A percentile compares a stretch with the other conserved stretches of the same genome.
Evolutionary conservation across 2,888 invertebrate genomes (phyloP).

Genomic region (Crepidodera aurea): DNA sequence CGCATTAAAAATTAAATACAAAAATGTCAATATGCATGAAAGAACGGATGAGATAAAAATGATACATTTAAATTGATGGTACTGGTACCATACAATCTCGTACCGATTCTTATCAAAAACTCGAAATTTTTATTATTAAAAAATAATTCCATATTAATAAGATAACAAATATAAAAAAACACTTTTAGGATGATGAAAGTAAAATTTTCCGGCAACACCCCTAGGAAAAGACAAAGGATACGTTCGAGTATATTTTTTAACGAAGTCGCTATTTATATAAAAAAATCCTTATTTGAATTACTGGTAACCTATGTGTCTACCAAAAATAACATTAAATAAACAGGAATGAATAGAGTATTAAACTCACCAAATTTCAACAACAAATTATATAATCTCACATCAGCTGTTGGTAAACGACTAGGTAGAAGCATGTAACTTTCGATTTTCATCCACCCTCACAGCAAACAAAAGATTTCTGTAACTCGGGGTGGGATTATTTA

Average conservation of each 20-base stretch:
- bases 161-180: neutral
- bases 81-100: neutral
- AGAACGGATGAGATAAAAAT: neutral
- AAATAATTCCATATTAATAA: neutral
- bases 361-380: conserved; percentile 16
- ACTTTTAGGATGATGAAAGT: neutral
- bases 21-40: no score
- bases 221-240: neutral
- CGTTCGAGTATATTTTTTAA: neutral
- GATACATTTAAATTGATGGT: neutral
- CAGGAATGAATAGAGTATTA: neutral
- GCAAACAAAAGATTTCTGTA: conserved; percentile 24
- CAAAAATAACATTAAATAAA: conserved; percentile 8
- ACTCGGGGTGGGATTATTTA: conserved; percentile 4
- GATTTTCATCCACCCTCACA: conserved; percentile 27
- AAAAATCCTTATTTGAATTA: neutral
- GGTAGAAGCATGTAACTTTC: conserved; percentile 22
- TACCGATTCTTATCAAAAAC: no score
- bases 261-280: neutral
- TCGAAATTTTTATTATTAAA: no score
- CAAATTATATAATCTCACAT: conserved; percentile 27
- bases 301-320: neutral
- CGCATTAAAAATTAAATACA: no score
- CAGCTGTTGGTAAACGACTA: conserved; percentile 28
- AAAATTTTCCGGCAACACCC: neutral